phyloP scores from a whole-genome alignment of 1,140 invertebrate species.

The Formica exsecta region DNA sequence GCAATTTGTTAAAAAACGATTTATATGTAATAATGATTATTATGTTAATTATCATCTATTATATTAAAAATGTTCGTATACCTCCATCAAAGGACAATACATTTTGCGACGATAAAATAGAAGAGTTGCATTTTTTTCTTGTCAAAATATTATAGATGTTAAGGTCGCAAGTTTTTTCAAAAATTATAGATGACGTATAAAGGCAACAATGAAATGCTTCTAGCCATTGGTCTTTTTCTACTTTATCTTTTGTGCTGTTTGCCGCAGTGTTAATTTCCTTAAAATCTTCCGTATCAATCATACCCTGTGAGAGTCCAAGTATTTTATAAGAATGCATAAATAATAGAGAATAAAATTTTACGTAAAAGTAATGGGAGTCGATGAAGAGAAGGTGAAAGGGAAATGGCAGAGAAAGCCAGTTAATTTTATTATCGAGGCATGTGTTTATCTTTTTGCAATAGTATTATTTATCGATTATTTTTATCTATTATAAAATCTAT shows the following conservation, averaged over 20 bases:
- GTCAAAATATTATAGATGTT: constrained; percentile 94
- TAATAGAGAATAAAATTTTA: neutral
- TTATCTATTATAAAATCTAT: neutral
- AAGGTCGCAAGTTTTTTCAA: constrained; percentile 88
- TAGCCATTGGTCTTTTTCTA: constrained; percentile 87
- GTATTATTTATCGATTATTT: neutral
- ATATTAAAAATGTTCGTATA: neutral
- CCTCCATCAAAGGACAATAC: neutral
- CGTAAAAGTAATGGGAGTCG: too few relatives aligned
- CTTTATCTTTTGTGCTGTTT: constrained; percentile 85
- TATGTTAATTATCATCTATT: too few relatives aligned
- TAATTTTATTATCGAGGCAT: neutral
- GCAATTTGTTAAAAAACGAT: neutral
- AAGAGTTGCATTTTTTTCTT: constrained; percentile 73
- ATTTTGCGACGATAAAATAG: too few relatives aligned
- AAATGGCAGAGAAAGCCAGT: neutral
- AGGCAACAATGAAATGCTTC: constrained; percentile 89
- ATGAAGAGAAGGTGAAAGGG: neutral
- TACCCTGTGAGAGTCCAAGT: constrained; percentile 82
- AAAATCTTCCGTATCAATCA: constrained; percentile 89
- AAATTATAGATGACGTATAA: constrained; percentile 88
- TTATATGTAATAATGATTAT: too few relatives aligned
- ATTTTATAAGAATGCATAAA: constrained; percentile 5
- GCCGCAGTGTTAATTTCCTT: constrained; percentile 84
- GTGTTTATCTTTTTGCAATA: neutral